phyloP scores from a whole-genome alignment of 2,797 vertebrate genomes.

The Distichodus sexfasciatus region DNA sequence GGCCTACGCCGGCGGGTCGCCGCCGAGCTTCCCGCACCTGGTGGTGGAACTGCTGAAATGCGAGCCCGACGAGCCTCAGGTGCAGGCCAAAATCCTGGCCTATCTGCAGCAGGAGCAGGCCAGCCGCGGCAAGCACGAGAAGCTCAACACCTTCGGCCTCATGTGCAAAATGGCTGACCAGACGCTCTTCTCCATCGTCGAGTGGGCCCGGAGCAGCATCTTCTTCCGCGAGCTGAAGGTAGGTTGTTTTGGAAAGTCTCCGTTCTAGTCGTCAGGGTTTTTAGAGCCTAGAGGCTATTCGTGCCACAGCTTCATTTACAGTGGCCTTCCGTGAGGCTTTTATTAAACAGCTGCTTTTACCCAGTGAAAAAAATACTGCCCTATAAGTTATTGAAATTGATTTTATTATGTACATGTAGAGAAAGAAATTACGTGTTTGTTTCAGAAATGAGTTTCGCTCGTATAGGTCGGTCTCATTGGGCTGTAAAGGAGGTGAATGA shows the following conservation, averaged over 20 bases:
- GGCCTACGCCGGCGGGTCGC: constrained; percentile 86
- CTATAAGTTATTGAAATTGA: too few relatives aligned
- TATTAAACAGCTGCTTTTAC: too few relatives aligned
- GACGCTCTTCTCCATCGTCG: constrained; percentile 97
- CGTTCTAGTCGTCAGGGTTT: background rate
- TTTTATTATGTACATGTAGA: too few relatives aligned
- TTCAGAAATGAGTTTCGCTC: too few relatives aligned
- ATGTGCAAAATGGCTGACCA: constrained; percentile 99
- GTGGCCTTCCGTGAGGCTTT: too few relatives aligned
- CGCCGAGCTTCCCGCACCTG: constrained; percentile 91
- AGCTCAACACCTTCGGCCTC: constrained; percentile 95
- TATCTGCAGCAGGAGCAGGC: constrained; percentile 97
- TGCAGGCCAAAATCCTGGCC: constrained; percentile 92
- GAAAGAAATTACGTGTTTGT: too few relatives aligned
- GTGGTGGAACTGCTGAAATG: constrained; percentile 97
- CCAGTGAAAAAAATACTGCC: too few relatives aligned
- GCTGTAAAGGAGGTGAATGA: too few relatives aligned
- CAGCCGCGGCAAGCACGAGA: constrained; percentile 90
- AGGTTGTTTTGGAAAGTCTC: constrained; percentile 43
- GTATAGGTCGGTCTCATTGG: too few relatives aligned
- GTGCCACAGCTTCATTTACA: background rate
- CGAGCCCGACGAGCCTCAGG: constrained; percentile 95
- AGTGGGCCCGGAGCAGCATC: constrained; percentile 98
- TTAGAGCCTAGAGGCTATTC: too few relatives aligned
- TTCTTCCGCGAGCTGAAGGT: constrained; percentile 99